Percentiles rank a stretch among this genome's conserved stretches.
Conservation (phyloP, 2,797 vertebrate species). For the Eurystomus glaucurus region DNA sequence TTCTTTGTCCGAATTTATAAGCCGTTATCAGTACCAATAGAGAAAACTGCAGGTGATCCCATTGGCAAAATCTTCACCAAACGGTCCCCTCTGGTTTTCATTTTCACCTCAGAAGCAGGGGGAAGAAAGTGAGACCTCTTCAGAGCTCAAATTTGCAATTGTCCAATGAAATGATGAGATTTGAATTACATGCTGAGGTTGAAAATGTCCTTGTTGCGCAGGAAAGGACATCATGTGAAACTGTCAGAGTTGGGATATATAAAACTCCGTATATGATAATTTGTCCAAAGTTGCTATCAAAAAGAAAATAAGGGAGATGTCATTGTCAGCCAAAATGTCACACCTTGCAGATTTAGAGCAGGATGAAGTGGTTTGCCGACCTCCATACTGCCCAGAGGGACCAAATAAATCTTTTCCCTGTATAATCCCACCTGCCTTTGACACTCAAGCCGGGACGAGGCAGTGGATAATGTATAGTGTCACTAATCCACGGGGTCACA, state of each 20-base stretch:
- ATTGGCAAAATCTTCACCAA: slow-evolving; percentile 2
- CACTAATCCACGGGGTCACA: neutral
- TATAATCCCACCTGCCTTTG: neutral
- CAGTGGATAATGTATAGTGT: neutral
- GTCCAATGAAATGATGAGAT: neutral
- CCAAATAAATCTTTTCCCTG: neutral
- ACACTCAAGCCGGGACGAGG: neutral
- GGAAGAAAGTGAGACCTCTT: slow-evolving; percentile 10
- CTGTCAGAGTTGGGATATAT: neutral
- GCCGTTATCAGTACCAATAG: neutral
- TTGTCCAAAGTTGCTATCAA: neutral
- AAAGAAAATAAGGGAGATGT: slow-evolving; percentile 22
- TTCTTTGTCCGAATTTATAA: slow-evolving; percentile 19
- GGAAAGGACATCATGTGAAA: neutral
- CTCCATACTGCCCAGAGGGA: neutral
- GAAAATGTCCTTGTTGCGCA: slow-evolving; percentile 14
- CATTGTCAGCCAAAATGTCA: slow-evolving; percentile 6
- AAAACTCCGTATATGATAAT: neutral
- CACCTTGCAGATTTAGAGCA: slow-evolving; percentile 31
- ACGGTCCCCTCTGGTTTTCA: slow-evolving; percentile 13
- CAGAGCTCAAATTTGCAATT: slow-evolving; percentile 5
- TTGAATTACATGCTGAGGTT: neutral
- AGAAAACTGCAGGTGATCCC: slow-evolving; percentile 5
- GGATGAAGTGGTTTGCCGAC: slow-evolving; percentile 10
- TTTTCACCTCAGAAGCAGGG: neutral